Conservation (phyloP, 1,140 invertebrate species). For the Linepithema humile region DNA sequence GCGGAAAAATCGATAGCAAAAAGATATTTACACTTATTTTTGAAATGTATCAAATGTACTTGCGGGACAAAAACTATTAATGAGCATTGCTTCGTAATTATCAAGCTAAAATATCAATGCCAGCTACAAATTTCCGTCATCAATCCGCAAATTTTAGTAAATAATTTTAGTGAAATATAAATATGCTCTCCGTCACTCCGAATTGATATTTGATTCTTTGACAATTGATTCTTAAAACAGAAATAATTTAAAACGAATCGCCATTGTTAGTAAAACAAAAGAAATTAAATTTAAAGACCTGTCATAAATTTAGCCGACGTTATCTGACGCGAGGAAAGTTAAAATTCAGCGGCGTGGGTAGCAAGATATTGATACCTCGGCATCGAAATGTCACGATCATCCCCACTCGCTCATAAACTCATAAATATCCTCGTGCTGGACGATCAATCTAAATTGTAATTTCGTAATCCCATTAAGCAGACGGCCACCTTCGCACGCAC, state of each 20-base stretch:
- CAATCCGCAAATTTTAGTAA: not conserved
- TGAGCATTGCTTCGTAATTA: not conserved
- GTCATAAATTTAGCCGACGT: constrained; percentile 34
- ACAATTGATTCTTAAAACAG: no score
- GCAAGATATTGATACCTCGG: constrained; percentile 8
- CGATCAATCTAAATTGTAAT: constrained; percentile 79
- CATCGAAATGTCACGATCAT: constrained; percentile 17
- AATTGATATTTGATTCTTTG: not conserved
- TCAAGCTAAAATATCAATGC: not conserved
- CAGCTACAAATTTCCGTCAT: not conserved
- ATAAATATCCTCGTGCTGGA: constrained; percentile 57
- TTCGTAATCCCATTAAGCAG: constrained; percentile 77
- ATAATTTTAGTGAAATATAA: not conserved
- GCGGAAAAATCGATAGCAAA: constrained; percentile 7
- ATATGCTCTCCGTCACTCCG: not conserved
- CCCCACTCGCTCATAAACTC: constrained; percentile 1
- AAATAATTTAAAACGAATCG: not conserved
- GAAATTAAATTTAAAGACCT: not conserved
- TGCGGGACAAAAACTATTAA: not conserved
- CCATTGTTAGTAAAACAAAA: constrained; percentile 11
- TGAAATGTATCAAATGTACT: not conserved
- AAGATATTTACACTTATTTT: not conserved
- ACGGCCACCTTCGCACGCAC: constrained; percentile 74
- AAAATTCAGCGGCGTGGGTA: no score
- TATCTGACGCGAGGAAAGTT: constrained; percentile 1